Base-by-base conservation (phyloP, 35 echinoderm and acorn worm species). In the Chiridota heheva region DNA sequence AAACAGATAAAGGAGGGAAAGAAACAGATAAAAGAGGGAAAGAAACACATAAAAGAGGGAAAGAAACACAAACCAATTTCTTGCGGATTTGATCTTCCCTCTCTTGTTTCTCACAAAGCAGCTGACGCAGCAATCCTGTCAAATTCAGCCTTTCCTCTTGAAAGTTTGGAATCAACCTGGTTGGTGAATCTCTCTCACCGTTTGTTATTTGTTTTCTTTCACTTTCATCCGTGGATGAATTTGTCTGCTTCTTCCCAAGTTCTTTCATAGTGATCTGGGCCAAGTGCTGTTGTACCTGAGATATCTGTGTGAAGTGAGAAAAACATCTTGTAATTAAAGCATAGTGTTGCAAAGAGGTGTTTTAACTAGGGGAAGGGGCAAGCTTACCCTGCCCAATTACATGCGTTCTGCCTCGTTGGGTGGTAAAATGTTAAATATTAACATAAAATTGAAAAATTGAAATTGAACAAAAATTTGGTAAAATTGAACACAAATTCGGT, bases 61-160 rank as follows among this genome's bases (percentile, higher is more conserved):
- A n/a, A n/a, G n/a, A n/a, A n/a, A n/a, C n/a, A 37, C 73, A 58
- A 17, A 77, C 73, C 38, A 77, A 17, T 77, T 24, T 55, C 13
- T 77, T 35, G 15, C 73, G 55, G 28, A 77, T 77, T 40, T 78
- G 48, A 40, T 78, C 27, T 40, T 78, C 75, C 20, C 75, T 58
- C 34, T 78, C 75, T 38, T 78, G 75, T 58, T 78, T 78, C 57
- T 61, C n/a, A 42, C 36, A 61, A 42, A 78, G 53, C 28, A 78
- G 55, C n/a, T 78, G 48, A 42, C 62, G 58, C 46, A 78, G 58
- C 29, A 40, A 36, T 32, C 53, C 37, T 20, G 36, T 78, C 1
- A 78, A 38, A 42, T 58, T 78, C 62, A 38, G 62, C 36, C 75
- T 78, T 62, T 78, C 32, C 12, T 49, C 42, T 24, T 78, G 75